Base-by-base conservation (phyloP, 2,888 invertebrate genomes). In the Busseola fusca region DNA sequence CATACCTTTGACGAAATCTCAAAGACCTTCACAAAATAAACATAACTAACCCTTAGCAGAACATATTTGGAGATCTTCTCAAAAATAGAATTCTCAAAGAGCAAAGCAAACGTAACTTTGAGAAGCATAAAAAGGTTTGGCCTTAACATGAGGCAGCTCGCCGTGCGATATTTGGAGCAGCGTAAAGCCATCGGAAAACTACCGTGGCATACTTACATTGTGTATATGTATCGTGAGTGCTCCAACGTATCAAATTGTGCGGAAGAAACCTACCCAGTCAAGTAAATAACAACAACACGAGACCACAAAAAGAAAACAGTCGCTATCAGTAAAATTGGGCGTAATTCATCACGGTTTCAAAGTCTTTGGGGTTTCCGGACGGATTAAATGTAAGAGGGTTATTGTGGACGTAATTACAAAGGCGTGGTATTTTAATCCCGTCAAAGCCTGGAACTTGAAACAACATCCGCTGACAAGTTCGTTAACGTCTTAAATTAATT, bases 401-500 rank as follows among this genome's bases (percentile, higher is more conserved):
- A 83, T 86, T 83, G 84, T 85, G 75, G 78, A 82, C 74, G 85
- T 89, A 88, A 91, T 91, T 88, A 92, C 87, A 89, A 87, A 88
- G 83, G 82, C 87, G 84, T 83, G 87, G 86, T 87, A 87, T 89
- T 91, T 90, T 89, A 92, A 91, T 90, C 87, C 87, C 76, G 80
- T 87, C 86, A 88, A 87, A 89, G 87, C 85, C 85, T 83, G 73
- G 71, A 88, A 90, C 88, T 91, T 85, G 84, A 88, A 91, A 90
- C 89, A 90, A 88, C 89, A 90, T 88, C 87, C 87, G 83, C 82
- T 85, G 88, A 89, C 84, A 90, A 89, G 87, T 91, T 92, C 88
- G 89, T 92, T 92, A 92, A 87, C 88, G 84, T 90, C 88, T 90
- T 90, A 88, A 90, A 93, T 91, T 93, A 91, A 92, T 91, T 92